Evolutionary conservation across 1,140 invertebrate species (phyloP).

Genomic region (Anoplophora glabripennis): DNA sequence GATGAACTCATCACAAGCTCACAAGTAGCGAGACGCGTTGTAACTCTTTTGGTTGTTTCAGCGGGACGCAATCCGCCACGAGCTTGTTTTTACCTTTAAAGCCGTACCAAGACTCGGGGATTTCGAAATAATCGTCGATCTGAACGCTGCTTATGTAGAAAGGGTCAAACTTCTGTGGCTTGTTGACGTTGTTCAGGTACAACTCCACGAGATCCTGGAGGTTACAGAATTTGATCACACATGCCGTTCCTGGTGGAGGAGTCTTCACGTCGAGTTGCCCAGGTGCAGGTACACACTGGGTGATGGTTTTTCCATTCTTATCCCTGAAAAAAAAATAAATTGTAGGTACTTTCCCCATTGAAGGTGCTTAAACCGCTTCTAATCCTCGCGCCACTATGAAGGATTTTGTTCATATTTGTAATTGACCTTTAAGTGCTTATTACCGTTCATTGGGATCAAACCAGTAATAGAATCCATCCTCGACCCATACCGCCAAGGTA

Average conservation of each 20-base stretch:
- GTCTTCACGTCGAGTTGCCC: slow-evolving; percentile 7
- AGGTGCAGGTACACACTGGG: slow-evolving; percentile 2
- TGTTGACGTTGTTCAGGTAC: slow-evolving; percentile 48
- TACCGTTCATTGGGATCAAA: slow-evolving; percentile 43
- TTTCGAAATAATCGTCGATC: slow-evolving; percentile 47
- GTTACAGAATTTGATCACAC: slow-evolving; percentile 38
- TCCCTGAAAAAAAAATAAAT: slow-evolving; percentile 11
- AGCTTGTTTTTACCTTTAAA: slow-evolving; percentile 47
- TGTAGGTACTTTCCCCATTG: background rate
- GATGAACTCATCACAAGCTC: too few relatives aligned
- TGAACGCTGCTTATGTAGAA: slow-evolving; percentile 52
- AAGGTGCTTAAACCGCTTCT: too few relatives aligned
- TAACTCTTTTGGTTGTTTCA: too few relatives aligned
- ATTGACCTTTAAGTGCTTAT: background rate
- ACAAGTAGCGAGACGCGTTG: too few relatives aligned
- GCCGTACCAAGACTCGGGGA: slow-evolving; percentile 52
- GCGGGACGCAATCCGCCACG: too few relatives aligned
- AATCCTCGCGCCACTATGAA: too few relatives aligned
- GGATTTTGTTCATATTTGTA: too few relatives aligned
- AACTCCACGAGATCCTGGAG: slow-evolving; percentile 38
- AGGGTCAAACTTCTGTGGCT: slow-evolving; percentile 46
- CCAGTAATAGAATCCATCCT: slow-evolving; percentile 38
- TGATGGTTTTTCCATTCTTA: background rate
- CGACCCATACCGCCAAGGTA: slow-evolving; percentile 38
- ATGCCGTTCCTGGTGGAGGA: slow-evolving; percentile 33